Evolutionary conservation across 2,113 vertebrate species (phyloP).

Genomic region (Haplochromis vanheusdeni): DNA sequence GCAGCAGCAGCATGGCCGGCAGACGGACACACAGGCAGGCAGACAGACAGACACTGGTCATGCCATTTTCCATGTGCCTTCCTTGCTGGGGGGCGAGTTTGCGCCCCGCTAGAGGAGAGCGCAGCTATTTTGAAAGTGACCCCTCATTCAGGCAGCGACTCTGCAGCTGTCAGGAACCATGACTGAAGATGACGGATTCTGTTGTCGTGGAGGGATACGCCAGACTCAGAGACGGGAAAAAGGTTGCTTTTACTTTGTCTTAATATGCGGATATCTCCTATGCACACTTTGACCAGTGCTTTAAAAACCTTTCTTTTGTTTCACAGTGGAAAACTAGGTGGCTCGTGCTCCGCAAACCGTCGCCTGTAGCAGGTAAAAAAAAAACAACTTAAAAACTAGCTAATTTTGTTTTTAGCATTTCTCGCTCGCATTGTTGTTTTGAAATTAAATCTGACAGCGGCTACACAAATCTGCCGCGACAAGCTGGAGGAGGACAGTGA

Average conservation of each 20-base stretch:
- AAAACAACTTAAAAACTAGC: background rate
- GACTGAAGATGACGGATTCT: constrained; percentile 98
- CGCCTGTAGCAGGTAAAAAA: constrained; percentile 87
- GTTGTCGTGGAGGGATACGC: constrained; percentile 95
- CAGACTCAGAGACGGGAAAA: constrained; percentile 92
- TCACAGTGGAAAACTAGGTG: constrained; percentile 92
- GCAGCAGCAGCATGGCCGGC: background rate
- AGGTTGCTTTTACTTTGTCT: constrained; percentile 61
- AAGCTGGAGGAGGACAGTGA: background rate
- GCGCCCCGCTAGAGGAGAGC: constrained; percentile 37
- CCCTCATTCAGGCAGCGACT: constrained; percentile 71
- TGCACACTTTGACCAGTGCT: background rate
- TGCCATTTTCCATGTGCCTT: constrained; percentile 31
- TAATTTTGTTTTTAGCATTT: background rate
- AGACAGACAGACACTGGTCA: background rate
- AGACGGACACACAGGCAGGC: background rate
- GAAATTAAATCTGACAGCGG: background rate
- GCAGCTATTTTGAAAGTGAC: constrained; percentile 92
- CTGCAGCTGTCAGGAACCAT: constrained; percentile 91
- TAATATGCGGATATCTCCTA: background rate
- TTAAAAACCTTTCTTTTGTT: background rate
- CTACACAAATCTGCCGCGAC: background rate
- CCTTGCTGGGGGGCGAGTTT: constrained; percentile 26
- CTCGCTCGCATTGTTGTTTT: background rate
- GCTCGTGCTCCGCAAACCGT: constrained; percentile 89